Percentiles rank a stretch among this genome's conserved stretches.
phyloP scores from a whole-genome alignment of 1,140 invertebrate species.

The Sarcophaga peregrina region DNA sequence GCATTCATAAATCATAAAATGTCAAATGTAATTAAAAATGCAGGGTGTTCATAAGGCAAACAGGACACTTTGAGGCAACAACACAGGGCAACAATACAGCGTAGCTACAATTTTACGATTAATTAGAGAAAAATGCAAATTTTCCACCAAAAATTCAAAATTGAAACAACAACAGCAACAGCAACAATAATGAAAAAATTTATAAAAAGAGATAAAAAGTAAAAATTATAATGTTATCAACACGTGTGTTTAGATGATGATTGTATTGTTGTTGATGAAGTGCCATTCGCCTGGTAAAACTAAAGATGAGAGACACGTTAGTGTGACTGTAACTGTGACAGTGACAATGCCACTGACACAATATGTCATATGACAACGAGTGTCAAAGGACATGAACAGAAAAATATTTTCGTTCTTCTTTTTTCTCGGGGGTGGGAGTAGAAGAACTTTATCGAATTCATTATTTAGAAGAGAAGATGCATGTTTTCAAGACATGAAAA shows the following conservation, averaged over 20 bases:
- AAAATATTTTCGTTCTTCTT: neutral
- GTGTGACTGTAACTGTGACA: neutral
- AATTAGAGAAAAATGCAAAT: constrained; percentile 41
- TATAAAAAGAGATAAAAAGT: too few relatives aligned
- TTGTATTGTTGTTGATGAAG: too few relatives aligned
- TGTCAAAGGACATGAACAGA: neutral
- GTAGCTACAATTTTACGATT: constrained; percentile 30
- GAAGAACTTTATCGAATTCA: neutral
- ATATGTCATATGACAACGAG: constrained; percentile 36
- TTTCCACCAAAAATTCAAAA: neutral
- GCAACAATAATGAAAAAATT: too few relatives aligned
- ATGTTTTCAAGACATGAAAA: neutral
- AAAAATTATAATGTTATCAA: constrained; percentile 35
- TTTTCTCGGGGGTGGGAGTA: neutral
- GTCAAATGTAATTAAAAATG: constrained; percentile 36
- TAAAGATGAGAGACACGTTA: constrained; percentile 7
- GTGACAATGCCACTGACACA: neutral
- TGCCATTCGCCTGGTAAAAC: neutral
- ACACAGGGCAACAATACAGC: neutral
- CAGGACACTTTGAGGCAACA: neutral
- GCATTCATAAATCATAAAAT: constrained; percentile 34
- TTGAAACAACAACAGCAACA: too few relatives aligned
- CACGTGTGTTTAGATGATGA: constrained; percentile 25
- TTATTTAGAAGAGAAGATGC: neutral
- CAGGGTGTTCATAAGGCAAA: constrained; percentile 1